These are phyloP conservation scores for Parauchenoglanis ngamensis DNA, from an alignment of 2,797 vertebrate genomes.

Conservation along the genomic window DNA sequence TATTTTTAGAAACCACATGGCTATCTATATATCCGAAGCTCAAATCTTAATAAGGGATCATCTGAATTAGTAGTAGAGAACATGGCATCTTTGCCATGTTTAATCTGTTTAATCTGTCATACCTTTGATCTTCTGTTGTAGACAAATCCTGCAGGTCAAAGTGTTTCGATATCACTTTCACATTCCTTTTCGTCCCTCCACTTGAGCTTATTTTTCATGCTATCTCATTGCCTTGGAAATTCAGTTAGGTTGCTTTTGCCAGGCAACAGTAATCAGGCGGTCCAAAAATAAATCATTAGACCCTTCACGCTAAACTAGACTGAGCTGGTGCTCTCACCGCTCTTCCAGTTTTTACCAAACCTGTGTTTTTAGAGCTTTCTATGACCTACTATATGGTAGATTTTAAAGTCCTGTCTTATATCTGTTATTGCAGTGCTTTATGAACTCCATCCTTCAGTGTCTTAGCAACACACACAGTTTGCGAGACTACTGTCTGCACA, in stretches of 20 bases:
- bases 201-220: constrained; percentile 47
- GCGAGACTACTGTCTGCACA: constrained; percentile 95
- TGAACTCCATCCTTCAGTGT: constrained; percentile 99
- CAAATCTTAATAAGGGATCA: constrained; percentile 4
- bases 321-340: constrained; percentile 16
- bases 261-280: constrained; percentile 62
- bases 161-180: constrained; percentile 47
- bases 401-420: not conserved
- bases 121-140: constrained; percentile 18
- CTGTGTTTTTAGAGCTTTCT: not conserved
- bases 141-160: constrained; percentile 32
- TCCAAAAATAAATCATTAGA: constrained; percentile 70
- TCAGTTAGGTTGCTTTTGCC: constrained; percentile 52
- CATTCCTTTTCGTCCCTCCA: constrained; percentile 42
- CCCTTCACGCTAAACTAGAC: constrained; percentile 60
- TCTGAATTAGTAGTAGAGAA: not conserved
- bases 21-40: not conserved
- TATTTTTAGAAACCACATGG: constrained; percentile 3
- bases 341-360: not conserved
- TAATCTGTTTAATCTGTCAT: constrained; percentile 15
- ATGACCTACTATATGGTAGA: not conserved
- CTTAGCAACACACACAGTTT: constrained; percentile 95
- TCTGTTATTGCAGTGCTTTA: constrained; percentile 86
- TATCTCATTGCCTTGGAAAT: constrained; percentile 44
- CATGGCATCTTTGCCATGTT: not conserved